These are phyloP conservation scores for Bursaphelenchus okinawaensis DNA, from an alignment of 2,888 invertebrate species.

Conservation along the genomic window DNA sequence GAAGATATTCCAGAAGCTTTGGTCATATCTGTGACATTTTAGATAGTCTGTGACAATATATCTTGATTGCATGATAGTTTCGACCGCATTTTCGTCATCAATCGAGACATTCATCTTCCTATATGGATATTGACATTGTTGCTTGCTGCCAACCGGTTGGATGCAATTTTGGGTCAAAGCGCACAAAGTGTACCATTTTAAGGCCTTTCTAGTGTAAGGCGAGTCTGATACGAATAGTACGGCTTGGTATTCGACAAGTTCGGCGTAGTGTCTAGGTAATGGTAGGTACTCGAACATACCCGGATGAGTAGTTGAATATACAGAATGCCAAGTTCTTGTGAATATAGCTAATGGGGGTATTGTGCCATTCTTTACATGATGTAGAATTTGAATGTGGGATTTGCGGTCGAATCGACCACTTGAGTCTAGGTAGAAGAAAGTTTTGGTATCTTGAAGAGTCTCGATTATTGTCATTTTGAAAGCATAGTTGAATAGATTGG, in stretches of 20 bases:
- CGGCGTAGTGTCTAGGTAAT: background rate
- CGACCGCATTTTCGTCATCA: too few relatives aligned
- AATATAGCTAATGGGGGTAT: constrained; percentile 1
- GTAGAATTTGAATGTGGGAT: background rate
- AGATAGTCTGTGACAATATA: background rate
- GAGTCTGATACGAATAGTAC: constrained; percentile 1
- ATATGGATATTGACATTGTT: background rate
- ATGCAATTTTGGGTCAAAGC: background rate
- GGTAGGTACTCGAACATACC: constrained; percentile 9
- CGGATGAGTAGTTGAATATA: constrained; percentile 6
- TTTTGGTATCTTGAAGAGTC: constrained; percentile 4
- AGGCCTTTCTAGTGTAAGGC: constrained; percentile 7
- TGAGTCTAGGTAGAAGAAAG: constrained; percentile 13
- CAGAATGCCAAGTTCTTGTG: constrained; percentile 2
- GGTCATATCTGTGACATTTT: background rate
- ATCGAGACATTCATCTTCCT: too few relatives aligned
- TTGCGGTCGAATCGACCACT: background rate
- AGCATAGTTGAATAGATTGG: background rate
- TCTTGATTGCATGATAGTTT: too few relatives aligned
- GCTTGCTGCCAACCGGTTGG: background rate
- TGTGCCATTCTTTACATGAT: background rate
- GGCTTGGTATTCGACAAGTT: constrained; percentile 4
- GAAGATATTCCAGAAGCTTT: background rate
- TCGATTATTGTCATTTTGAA: constrained; percentile 11
- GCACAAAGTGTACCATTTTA: constrained; percentile 8